phyloP scores from a whole-genome alignment of 2,113 vertebrate genomes.

The Psilopsiagon aurifrons region DNA sequence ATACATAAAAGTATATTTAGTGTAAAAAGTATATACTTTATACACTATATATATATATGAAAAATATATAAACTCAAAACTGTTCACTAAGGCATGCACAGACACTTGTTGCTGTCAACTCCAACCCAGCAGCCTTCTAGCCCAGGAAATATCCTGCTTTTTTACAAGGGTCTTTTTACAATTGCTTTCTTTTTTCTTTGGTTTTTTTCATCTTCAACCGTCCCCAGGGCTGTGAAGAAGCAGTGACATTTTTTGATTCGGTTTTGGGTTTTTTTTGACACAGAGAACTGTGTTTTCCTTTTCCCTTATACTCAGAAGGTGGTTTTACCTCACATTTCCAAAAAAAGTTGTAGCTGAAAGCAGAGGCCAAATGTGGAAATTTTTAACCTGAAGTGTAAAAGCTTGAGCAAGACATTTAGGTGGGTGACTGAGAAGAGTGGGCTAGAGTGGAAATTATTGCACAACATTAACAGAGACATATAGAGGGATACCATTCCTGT shows the following conservation, averaged over 20 bases:
- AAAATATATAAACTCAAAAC: not conserved
- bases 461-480: not conserved
- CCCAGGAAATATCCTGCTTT: not conserved
- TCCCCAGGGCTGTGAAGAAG: not conserved
- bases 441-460: constrained; percentile 41
- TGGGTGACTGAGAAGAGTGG: constrained; percentile 10
- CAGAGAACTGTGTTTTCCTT: not conserved
- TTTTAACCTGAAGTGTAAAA: constrained; percentile 15
- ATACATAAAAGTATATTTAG: not conserved
- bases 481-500: not conserved
- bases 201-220: not conserved
- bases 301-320: not conserved
- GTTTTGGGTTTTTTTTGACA: not conserved
- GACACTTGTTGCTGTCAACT: not conserved
- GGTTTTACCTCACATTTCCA: constrained; percentile 10
- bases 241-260: not conserved
- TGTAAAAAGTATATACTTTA: not conserved
- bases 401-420: not conserved
- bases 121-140: not conserved
- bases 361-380: not conserved
- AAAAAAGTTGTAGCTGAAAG: not conserved
- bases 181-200: not conserved
- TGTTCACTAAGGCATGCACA: not conserved
- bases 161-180: not conserved
- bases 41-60: not conserved